Evolutionary conservation across 1,140 invertebrate genomes (phyloP), one percentile per base, ranked within the genome.

Genomic region (Drosophila melanica): DNA sequence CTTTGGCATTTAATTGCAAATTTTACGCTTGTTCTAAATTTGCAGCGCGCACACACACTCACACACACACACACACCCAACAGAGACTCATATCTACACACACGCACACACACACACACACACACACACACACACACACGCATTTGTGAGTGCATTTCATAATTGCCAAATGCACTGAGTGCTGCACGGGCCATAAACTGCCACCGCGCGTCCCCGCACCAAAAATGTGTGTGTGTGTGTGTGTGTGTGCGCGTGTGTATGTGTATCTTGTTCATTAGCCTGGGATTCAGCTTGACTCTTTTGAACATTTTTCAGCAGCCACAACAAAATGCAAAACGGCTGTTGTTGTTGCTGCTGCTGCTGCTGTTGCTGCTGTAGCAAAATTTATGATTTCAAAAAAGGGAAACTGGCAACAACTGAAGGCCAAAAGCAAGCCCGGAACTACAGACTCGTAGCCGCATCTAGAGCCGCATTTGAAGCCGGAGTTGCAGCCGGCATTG

Each of bases 11-110:
- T 81, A 85, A 85, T 85, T 87, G 75, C 81, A 81, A 81, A 86
- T 85, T 86, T 86, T 85, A 85, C 74, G 77, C 78, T 85, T 70
- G 77, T 69, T 70, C 81, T 54, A 84, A 79, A 79, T 84, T 79
- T 79, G 39, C 58, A 42, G 35, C 72, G 33, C 51, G 35, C 47
- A 66, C 53, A 67, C 48, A 58, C 48, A 60, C 44, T 33, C 16
- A 58, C 4, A 12, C 14, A 35, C 4, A 41, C 20, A 64, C 12
- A 20, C n/a, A 18, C n/a, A 18, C 23, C 12, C 6, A 30, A 18
- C 11, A 37, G 30, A 39, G 42, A 45, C 10, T 45, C 57, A 16
- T 0, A 45, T n/a, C 6, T 33, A 27, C 8, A 6, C 53, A 18
- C 14, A 27, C 53, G n/a, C 33, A 41, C 12, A 30, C 9, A 18